Percentiles rank a stretch among this genome's conserved stretches.
These are phyloP conservation scores for Myrmophylax atrothorax DNA, from an alignment of 2,113 vertebrate species.

Conservation along the genomic window DNA sequence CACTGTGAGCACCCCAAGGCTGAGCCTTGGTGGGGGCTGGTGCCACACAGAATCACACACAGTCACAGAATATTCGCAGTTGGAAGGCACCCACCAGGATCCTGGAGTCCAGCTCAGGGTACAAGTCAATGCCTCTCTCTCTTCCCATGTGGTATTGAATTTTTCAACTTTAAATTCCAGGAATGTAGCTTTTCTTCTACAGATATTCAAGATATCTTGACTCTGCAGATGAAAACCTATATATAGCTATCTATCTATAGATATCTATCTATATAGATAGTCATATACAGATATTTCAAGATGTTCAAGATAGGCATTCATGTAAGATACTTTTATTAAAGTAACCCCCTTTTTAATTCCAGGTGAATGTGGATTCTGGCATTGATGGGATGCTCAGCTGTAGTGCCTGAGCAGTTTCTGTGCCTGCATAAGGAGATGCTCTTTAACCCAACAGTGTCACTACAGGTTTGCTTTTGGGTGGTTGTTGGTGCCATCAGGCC, in stretches of 20 bases:
- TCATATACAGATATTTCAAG: not conserved
- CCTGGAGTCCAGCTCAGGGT: not conserved
- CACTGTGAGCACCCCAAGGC: not conserved
- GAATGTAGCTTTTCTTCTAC: not conserved
- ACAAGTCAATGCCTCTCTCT: not conserved
- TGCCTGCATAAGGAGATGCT: rapidly evolving
- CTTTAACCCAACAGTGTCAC: not conserved
- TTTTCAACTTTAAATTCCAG: not conserved
- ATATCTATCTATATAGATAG: not conserved
- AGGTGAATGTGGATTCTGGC: not conserved
- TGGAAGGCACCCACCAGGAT: not conserved
- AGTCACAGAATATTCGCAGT: not conserved
- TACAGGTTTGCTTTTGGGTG: not conserved
- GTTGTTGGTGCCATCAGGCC: not conserved
- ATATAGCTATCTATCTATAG: not conserved
- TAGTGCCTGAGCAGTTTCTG: not conserved
- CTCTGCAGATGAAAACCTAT: not conserved
- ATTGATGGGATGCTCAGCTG: not conserved
- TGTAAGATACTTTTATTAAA: not conserved
- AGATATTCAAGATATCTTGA: not conserved
- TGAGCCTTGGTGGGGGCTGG: not conserved
- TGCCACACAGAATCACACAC: not conserved
- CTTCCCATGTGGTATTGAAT: not conserved
- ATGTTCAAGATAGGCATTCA: not conserved
- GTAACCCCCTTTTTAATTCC: not conserved